Percentiles rank a stretch among this genome's conserved stretches.
These are phyloP conservation scores for Megalops cyprinoides DNA, from an alignment of 2,797 vertebrate genomes.

Conservation along the genomic window DNA sequence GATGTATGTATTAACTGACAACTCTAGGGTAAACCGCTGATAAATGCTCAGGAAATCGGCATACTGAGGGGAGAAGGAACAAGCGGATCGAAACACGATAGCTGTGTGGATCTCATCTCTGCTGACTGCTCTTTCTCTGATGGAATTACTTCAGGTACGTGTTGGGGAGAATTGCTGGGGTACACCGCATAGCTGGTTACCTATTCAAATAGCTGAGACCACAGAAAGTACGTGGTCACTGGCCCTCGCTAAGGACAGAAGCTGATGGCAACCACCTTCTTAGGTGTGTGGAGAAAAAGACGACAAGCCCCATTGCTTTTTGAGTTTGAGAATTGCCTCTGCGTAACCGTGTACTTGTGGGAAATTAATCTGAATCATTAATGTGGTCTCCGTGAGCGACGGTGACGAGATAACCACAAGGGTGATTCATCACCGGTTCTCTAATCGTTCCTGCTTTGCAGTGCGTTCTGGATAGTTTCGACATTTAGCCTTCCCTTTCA, in stretches of 20 bases:
- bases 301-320: background rate
- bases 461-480: background rate
- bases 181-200: background rate
- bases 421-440: background rate
- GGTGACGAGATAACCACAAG: background rate
- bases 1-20: no score
- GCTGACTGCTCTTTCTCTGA: background rate
- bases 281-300: background rate
- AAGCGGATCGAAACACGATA: background rate
- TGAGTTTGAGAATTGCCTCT: background rate
- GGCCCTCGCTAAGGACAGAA: background rate
- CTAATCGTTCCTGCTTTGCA: background rate
- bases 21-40: background rate
- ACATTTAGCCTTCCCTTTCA: no score
- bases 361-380: background rate
- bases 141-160: background rate
- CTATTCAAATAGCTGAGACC: constrained; percentile 1
- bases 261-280: no score
- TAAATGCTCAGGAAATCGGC: background rate
- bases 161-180: background rate
- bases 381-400: background rate
- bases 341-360: background rate
- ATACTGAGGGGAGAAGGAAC: background rate
- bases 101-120: background rate
- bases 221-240: background rate